Evolutionary conservation across 2,797 vertebrate genomes (phyloP), one percentile per base, ranked within the genome.

Genomic region (Hipposideros larvatus): DNA sequence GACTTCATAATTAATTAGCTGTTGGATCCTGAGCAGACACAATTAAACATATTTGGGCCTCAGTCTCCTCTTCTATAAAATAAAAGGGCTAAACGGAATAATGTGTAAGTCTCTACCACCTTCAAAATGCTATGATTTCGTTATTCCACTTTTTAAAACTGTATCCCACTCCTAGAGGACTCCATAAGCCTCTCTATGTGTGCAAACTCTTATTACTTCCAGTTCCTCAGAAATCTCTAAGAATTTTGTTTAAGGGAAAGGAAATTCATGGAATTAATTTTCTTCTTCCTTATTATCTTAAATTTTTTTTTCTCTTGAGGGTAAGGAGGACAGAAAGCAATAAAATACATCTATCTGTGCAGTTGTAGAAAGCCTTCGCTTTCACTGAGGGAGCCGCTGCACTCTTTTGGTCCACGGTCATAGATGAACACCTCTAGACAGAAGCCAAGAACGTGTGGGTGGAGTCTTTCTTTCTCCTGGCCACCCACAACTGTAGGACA

Each of bases 211-310:
- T 90, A 90, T 48, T 86, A 82, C 4, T 94, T 97, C 51, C 7
- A 87, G 41, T 41, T 80, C 37, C 77, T 95, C 43, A 92, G 41
- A 97, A 87, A 95, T 66, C 61, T 84, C 83, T 87, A 61, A 91
- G 41, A 94, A 84, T 73, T 88, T 6, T 66, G 14, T 61, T 89
- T 80, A 90, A 83, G 2, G 21, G 18, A 28, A 79, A 78, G 53
- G 24, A 82, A 96, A 90, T 91, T 34, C 8, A 88, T 55, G 31
- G n/a, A 87, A 91, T 91, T 89, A 71, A 93, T 95, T 93, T 7
- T 57, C 66, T 94, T 84, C n/a, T 90, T 78, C 48, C 43, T 82
- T 85, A 65, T 88, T 86, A 70, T n/a, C 21, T 91, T 46, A 6
- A 65, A 87, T 78, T 94, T 14, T 51, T 51, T 51, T 51, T 51